Evolutionary conservation across 2,113 vertebrate species (phyloP).

Genomic region (Irena cyanogastra): DNA sequence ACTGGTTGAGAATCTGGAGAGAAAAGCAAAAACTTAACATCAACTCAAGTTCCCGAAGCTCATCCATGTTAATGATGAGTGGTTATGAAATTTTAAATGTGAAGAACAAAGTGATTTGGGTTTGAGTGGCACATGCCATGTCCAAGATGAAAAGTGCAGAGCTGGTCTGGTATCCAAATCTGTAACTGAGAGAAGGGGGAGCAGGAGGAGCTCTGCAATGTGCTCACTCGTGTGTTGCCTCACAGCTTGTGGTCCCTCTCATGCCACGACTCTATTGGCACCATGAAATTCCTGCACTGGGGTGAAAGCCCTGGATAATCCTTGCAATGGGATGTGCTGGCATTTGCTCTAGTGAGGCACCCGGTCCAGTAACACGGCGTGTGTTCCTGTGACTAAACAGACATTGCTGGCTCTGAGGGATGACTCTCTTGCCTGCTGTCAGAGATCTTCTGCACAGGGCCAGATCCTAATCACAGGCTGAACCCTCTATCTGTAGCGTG

Average conservation of each 20-base stretch:
- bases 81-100: not conserved
- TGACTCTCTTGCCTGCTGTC: not conserved
- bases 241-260: not conserved
- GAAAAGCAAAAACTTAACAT: not conserved
- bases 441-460: not conserved
- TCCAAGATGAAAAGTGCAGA: not conserved
- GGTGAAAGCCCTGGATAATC: not conserved
- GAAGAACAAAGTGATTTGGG: constrained; percentile 24
- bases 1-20: not conserved
- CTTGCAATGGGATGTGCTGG: rapidly evolving
- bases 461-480: not conserved
- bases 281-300: not conserved
- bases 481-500: not conserved
- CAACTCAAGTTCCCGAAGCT: not conserved
- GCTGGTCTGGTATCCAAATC: not conserved
- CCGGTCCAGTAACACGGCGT: rapidly evolving
- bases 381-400: not conserved
- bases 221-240: not conserved
- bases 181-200: not conserved
- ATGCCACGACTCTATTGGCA: not conserved
- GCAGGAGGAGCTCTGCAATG: not conserved
- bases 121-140: not conserved
- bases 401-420: not conserved
- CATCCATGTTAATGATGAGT: constrained; percentile 30
- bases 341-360: not conserved